Evolutionary conservation across 2,888 invertebrate species (phyloP), one percentile per base, ranked within the genome.

Genomic region (Nysson spinosus): DNA sequence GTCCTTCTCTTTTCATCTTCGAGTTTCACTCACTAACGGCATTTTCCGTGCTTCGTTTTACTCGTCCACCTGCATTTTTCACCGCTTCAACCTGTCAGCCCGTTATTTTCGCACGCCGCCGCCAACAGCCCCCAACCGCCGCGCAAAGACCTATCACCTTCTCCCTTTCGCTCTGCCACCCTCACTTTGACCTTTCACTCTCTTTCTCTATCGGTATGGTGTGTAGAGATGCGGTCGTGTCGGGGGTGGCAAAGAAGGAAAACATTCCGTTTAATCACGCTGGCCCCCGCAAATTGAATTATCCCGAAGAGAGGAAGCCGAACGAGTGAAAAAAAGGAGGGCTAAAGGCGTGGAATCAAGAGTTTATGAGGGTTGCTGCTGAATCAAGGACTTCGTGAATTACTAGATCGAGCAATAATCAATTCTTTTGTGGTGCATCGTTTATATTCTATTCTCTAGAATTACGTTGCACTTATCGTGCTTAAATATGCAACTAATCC

Each of bases 211-310:
- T n/a, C n/a, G n/a, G n/a, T n/a, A n/a, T n/a, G n/a, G 20, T 11
- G 46, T 50, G 40, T 11, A 24, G 22, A 26, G 30, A 51, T 47
- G 37, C 11, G 20, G 32, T 35, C 19, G 34, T 19, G 39, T 3
- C 12, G 11, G 2, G 22, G 20, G 7, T 4, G 40, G 43, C 30
- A 26, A 50, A 44, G 42, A 56, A 55, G 68, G 28, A 51, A 68
- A 68, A 43, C 64, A 58, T 51, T 58, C 39, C 69, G 72, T 75
- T 75, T 75, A 74, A 74, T 75, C 75, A 65, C 57, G 57, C 54
- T 19, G 40, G 51, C 51, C 43, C 46, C 57, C 40, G 64, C 49
- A 72, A 74, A 74, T 75, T 74, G 72, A 75, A 74, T 74, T 74
- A 74, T 61, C 57, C 37, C 37, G 7, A 24, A 24, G 39, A 42